Percentiles rank a stretch among this genome's conserved stretches.
Conservation (phyloP, 2,888 invertebrate genomes). For the Phlogophora meticulosa region DNA sequence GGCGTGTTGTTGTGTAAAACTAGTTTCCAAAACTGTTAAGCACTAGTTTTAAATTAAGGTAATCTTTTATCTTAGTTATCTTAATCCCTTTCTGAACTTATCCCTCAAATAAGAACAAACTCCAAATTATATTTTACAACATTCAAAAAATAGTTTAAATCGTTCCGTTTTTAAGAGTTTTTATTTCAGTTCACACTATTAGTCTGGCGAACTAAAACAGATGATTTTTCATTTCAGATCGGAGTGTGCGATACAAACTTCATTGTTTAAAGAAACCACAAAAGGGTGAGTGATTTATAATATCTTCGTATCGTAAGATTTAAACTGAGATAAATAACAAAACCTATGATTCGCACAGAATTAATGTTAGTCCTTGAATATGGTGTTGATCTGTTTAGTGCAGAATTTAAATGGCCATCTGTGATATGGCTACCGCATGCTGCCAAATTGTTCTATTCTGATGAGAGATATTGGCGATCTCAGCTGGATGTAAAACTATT, state of each 20-base stretch:
- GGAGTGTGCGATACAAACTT: conserved; percentile 12
- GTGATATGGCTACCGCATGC: conserved; percentile 31
- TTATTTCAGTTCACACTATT: not conserved
- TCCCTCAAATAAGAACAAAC: too few relatives aligned
- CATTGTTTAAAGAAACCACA: conserved; percentile 37
- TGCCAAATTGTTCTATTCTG: conserved; percentile 4
- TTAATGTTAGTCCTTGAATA: conserved; percentile 33
- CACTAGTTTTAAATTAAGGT: too few relatives aligned
- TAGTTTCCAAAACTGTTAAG: too few relatives aligned
- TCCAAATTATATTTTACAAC: not conserved
- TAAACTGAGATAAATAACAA: conserved; percentile 23
- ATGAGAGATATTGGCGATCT: conserved; percentile 2
- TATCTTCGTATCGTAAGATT: conserved; percentile 20
- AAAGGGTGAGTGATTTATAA: conserved; percentile 55
- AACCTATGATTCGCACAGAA: conserved; percentile 14
- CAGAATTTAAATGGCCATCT: conserved; percentile 39
- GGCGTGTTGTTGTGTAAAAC: too few relatives aligned
- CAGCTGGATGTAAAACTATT: conserved; percentile 17
- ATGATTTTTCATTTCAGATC: conserved; percentile 54
- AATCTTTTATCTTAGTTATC: too few relatives aligned
- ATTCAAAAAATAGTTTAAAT: too few relatives aligned
- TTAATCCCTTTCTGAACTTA: too few relatives aligned
- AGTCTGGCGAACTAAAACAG: conserved; percentile 7
- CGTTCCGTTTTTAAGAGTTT: not conserved
- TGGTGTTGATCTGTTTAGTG: conserved; percentile 34